These are phyloP conservation scores for Cantharis nigra DNA, from an alignment of 2,888 invertebrate species.

Conservation along the genomic window DNA sequence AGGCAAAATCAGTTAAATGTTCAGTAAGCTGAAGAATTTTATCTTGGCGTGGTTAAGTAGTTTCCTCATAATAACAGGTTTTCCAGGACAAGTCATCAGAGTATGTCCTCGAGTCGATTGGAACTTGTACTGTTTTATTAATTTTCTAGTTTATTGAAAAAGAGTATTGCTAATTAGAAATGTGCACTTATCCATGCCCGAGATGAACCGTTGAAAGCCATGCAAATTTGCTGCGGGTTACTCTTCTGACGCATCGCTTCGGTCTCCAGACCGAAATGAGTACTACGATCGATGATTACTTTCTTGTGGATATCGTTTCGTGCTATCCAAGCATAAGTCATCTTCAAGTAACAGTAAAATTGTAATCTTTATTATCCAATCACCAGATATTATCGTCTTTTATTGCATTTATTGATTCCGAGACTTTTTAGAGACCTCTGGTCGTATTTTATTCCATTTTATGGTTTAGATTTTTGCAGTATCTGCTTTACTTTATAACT, in stretches of 20 bases:
- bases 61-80: neutral
- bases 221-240: conserved; percentile 34
- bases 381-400: conserved; percentile 23
- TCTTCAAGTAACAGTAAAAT: conserved; percentile 16
- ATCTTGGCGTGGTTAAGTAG: neutral
- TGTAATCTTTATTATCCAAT: conserved; percentile 27
- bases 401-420: conserved; percentile 23
- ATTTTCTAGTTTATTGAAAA: neutral
- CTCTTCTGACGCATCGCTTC: conserved; percentile 32
- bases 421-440: conserved; percentile 23
- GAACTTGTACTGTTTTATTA: neutral
- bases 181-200: neutral
- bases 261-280: conserved; percentile 29
- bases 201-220: neutral
- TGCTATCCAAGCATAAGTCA: neutral
- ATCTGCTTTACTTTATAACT: neutral
- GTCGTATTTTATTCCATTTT: conserved; percentile 14
- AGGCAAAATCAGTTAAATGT: neutral
- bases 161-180: neutral
- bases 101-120: neutral
- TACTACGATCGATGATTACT: conserved; percentile 14
- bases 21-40: neutral
- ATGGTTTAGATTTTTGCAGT: neutral
- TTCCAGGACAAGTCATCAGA: neutral
- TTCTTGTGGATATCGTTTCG: neutral